Evolutionary conservation across 2,797 vertebrate genomes (phyloP), one percentile per base, ranked within the genome.

Genomic region (Trematomus bernacchii): DNA sequence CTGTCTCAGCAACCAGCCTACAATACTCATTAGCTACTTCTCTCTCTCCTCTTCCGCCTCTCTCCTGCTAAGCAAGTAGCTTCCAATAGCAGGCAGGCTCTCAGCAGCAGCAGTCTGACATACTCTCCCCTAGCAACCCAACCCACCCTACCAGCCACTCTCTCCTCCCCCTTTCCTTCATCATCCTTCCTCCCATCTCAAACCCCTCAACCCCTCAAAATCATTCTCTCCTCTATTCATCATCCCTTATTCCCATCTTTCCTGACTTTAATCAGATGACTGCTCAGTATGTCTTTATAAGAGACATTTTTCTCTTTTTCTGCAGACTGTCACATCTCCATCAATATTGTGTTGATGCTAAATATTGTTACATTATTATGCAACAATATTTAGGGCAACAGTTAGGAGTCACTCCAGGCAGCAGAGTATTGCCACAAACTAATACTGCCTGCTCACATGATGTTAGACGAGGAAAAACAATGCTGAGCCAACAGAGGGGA

Each of bases 1-100:
- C 96, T 96, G 95, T 94, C 95, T 96, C 96, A 96, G 96, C 96
- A 96, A 94, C 93, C 93, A 95, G 91, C 93, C 87, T 83, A 89
- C 89, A 91, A 86, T 88, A 90, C 84, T 91, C 89, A 92, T 92
- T 92, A 91, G 90, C 91, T 91, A 73, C 87, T 89, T 89, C 88
- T 89, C 88, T 83, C 88, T 84, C 85, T 85, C 87, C 82, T 81
- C 83, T 87, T 85, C 85, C 77, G 82, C 87, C 87, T 80, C 76
- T 85, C 87, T 82, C 78, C 82, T 86, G 84, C 89, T 85, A 83
- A 87, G 88, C 88, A 84, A 89, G 84, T 80, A 80, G 87, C 89
- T 86, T 91, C 91, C 89, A 92, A 93, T 93, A 85, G 85, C 88
- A 91, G 90, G 60, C 79, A 61, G 63, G 81, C 74, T 87, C 79